Conservation (phyloP, 1,140 invertebrate genomes). For the Mizuhopecten yessoensis region DNA sequence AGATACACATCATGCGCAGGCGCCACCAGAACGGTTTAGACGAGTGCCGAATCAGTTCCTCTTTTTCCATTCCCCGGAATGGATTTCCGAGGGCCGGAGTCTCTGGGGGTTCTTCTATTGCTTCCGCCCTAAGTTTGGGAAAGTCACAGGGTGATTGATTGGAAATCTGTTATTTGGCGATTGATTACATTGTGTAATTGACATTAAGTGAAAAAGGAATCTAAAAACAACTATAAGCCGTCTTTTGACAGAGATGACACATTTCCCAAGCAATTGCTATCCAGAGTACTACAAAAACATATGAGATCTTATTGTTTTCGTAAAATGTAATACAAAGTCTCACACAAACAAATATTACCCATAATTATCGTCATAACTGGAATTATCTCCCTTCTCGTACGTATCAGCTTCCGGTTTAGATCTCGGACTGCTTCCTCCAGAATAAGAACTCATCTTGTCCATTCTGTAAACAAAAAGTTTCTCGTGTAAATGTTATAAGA, state of each 20-base stretch:
- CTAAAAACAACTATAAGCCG: too few relatives aligned
- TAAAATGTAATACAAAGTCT: too few relatives aligned
- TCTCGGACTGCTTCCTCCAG: background rate
- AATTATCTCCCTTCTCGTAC: background rate
- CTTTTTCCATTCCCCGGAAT: constrained; percentile 75
- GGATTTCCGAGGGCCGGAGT: constrained; percentile 47
- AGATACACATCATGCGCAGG: constrained; percentile 69
- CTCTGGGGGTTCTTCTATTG: background rate
- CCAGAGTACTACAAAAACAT: too few relatives aligned
- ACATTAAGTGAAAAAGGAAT: too few relatives aligned
- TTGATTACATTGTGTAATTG: too few relatives aligned
- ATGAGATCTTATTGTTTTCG: too few relatives aligned
- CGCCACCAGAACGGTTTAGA: constrained; percentile 71
- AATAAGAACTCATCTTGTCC: background rate
- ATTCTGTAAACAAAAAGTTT: background rate
- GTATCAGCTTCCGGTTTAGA: background rate
- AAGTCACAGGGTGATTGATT: too few relatives aligned
- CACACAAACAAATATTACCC: background rate
- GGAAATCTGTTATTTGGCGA: too few relatives aligned
- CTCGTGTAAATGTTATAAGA: too few relatives aligned
- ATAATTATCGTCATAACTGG: background rate
- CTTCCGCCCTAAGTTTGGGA: background rate
- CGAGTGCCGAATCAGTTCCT: constrained; percentile 70
- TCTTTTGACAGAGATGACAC: too few relatives aligned
- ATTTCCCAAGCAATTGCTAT: too few relatives aligned